Evolutionary conservation across 2,113 vertebrate species (phyloP), one percentile per base, ranked within the genome.

Genomic region (Miniopterus natalensis): DNA sequence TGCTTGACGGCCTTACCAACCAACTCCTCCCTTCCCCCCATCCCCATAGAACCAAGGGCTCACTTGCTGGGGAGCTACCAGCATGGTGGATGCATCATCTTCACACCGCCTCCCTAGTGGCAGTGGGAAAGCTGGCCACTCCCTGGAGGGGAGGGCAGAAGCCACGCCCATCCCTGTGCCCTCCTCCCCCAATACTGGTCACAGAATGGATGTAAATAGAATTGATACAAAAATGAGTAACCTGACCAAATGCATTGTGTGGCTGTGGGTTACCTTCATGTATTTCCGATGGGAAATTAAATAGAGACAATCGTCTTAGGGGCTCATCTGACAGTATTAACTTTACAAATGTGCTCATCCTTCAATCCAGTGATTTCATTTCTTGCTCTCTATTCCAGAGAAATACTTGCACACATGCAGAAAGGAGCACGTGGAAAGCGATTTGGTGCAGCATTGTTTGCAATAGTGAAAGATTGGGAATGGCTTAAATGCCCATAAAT

Each of bases 221-320:
- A 66, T 8, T 66, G 61, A 57, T 77, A 47, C 29, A 14, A 42
- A 95, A 94, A 75, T 63, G 63, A 84, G 79, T 70, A 36, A 36
- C 8, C 45, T 63, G 80, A 71, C 84, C 88, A 94, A 96, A 88
- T 31, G 49, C 29, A 1, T 66, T 66, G 78, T 77, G n/a, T 63
- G 79, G 31, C 59, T 42, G 11, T 73, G 70, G 70, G 20, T 70
- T 42, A 45, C 31, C 55, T 53, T 73, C n/a, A 27, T 36, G 15
- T 71, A 21, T 81, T 88, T 93, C 57, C 12, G 47, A 84, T 94
- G 66, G 80, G 61, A 92, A 92, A 88, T 92, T 80, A 74, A 75
- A 84, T 77, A 36, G 74, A 40, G 70, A 17, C 65, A 36, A 36
- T 94, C 75, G 89, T 66, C 53, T 70, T 45, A 51, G 79, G 95